These are phyloP conservation scores for Calvadosia cruxmelitensis DNA, from an alignment of 30 jellyfish, hydroid and myxozoan genomes.

Conservation along the genomic window DNA sequence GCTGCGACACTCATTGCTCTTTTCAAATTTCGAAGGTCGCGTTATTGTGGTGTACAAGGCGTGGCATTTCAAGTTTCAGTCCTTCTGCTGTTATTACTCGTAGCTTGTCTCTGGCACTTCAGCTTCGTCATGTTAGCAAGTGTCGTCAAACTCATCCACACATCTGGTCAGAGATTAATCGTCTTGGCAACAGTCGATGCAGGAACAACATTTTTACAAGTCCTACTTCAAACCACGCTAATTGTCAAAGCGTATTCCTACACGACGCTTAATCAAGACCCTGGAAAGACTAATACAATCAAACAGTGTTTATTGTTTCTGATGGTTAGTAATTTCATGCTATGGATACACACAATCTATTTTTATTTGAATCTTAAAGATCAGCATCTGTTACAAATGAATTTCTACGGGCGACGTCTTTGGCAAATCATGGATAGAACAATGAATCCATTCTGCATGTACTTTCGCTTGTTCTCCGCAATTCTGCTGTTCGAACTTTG, in stretches of 20 bases:
- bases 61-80: conserved; percentile 46
- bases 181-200: conserved; percentile 26
- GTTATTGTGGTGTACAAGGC: conserved; percentile 29
- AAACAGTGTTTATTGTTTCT: conserved; percentile 38
- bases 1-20: conserved; percentile 23
- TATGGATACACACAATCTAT: conserved; percentile 39
- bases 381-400: conserved; percentile 20
- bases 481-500: conserved; percentile 34
- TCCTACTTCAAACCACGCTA: conserved; percentile 22
- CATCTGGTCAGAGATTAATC: neutral
- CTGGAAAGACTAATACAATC: conserved; percentile 31
- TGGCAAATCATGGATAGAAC: conserved; percentile 39
- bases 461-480: conserved; percentile 34
- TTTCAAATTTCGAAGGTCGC: conserved; percentile 23
- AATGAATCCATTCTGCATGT: conserved; percentile 45
- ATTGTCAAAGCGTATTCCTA: conserved; percentile 43
- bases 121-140: conserved; percentile 37
- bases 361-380: conserved; percentile 45
- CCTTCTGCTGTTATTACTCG: conserved; percentile 23
- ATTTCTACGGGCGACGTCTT: conserved; percentile 21
- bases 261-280: conserved; percentile 34
- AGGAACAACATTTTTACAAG: conserved; percentile 17
- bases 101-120: conserved; percentile 48
- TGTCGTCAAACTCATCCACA: conserved; percentile 8
- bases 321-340: conserved; percentile 45